A percentile compares a stretch with the other conserved stretches of the same genome.
phyloP scores from a whole-genome alignment of 2,888 invertebrate genomes.

The Hipparchia sbordonii region DNA sequence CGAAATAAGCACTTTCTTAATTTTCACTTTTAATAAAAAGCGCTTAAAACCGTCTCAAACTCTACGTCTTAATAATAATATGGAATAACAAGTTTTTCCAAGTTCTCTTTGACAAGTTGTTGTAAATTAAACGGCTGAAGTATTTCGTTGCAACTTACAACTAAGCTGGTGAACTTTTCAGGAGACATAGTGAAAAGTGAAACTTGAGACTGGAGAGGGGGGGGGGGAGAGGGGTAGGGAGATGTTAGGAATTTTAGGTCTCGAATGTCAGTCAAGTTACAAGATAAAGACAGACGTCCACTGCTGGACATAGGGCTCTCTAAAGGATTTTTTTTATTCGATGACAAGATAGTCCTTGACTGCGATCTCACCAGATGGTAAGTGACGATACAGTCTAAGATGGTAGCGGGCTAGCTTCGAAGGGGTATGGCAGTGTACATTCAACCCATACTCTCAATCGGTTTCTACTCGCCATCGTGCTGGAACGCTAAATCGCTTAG shows the following conservation, averaged over 20 bases:
- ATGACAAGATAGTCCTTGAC: too few relatives aligned
- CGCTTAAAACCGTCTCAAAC: neutral
- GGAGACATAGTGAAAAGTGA: neutral
- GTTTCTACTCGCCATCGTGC: too few relatives aligned
- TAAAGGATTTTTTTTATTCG: too few relatives aligned
- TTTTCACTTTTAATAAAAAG: neutral
- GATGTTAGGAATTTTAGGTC: neutral
- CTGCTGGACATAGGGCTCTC: too few relatives aligned
- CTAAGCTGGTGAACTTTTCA: slow-evolving; percentile 1
- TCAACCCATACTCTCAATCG: too few relatives aligned
- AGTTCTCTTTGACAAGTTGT: slow-evolving; percentile 16
- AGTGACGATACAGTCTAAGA: too few relatives aligned
- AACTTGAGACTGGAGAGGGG: neutral
- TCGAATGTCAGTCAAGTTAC: neutral
- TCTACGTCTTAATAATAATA: slow-evolving; percentile 4
- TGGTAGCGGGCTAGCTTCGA: too few relatives aligned
- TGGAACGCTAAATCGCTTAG: too few relatives aligned
- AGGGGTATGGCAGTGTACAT: too few relatives aligned
- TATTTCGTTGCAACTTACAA: slow-evolving; percentile 7
- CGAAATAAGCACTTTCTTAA: neutral
- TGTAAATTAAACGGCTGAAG: slow-evolving; percentile 3
- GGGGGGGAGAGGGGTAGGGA: too few relatives aligned
- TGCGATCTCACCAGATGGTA: too few relatives aligned
- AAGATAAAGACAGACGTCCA: too few relatives aligned
- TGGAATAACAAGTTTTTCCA: slow-evolving; percentile 14